A percentile compares a stretch with the other conserved stretches of the same genome.
Conservation (phyloP, 2,113 vertebrate genomes). For the Hirundichthys speculiger region DNA sequence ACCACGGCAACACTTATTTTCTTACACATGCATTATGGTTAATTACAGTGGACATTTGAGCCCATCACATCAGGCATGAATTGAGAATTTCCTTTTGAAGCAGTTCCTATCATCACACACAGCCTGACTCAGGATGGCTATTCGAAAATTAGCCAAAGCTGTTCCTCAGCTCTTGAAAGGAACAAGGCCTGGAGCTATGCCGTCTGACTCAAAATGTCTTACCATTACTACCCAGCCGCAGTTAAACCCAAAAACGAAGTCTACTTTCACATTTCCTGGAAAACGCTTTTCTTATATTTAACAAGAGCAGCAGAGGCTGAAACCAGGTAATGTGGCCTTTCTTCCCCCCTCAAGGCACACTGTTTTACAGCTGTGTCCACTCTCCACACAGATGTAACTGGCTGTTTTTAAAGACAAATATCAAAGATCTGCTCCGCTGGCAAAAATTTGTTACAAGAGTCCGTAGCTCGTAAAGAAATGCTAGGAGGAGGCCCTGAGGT, state of each 20-base stretch:
- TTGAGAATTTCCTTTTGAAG: constrained; percentile 44
- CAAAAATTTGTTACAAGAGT: constrained; percentile 58
- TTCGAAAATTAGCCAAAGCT: constrained; percentile 51
- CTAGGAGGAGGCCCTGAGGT: constrained; percentile 46
- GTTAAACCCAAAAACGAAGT: constrained; percentile 42
- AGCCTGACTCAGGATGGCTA: neutral
- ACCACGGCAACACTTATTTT: constrained; percentile 9
- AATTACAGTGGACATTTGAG: constrained; percentile 55
- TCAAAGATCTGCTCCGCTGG: constrained; percentile 70
- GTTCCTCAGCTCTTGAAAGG: constrained; percentile 42
- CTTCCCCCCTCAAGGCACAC: constrained; percentile 38
- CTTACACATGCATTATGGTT: constrained; percentile 42
- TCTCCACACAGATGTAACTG: constrained; percentile 60
- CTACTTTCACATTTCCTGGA: constrained; percentile 15
- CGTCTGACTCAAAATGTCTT: constrained; percentile 27
- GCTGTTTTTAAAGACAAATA: constrained; percentile 65
- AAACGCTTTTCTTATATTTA: constrained; percentile 51
- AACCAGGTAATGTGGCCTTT: constrained; percentile 64
- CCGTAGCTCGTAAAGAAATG: constrained; percentile 59
- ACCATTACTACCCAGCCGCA: constrained; percentile 24
- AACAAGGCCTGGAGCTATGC: constrained; percentile 30
- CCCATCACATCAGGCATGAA: constrained; percentile 34
- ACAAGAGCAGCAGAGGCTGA: constrained; percentile 53
- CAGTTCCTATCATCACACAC: constrained; percentile 38
- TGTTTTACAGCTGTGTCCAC: constrained; percentile 53